Evolutionary conservation across 2,797 vertebrate species (phyloP), one percentile per base, ranked within the genome.

Genomic region (Eupleurogrammus muticus): DNA sequence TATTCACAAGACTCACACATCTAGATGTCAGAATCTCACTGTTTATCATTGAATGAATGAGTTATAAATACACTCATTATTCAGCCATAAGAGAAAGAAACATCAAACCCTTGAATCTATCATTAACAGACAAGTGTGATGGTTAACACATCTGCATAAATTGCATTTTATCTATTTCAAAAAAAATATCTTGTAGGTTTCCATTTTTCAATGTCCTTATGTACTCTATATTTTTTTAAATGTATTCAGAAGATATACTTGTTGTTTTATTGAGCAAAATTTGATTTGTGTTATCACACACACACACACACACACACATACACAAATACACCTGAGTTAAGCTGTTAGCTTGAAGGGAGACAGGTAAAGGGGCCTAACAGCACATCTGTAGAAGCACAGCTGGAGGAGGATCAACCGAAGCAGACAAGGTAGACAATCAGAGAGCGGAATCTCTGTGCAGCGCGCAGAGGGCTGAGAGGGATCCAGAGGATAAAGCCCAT

Each of bases 1-100:
- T 54, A 70, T 77, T 67, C 42, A 28, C 20, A 60, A 34, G 34
- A 35, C 7, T 53, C 34, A 11, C 12, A 59, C 56, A 68, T 44
- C 20, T 36, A 16, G 14, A 42, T 6, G 14, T 1, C 5, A 13
- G 50, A 36, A 59, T 12, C 38, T 0, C 4, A 16, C 35, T 20
- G 65, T 66, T 48, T 5, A 57, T 23, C 3, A 16, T 35, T 60
- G 28, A 21, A 57, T 53, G 4, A 62, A 50, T n/a, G 16, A 54
- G 32, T 54, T 54, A 11, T 5, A 34, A 49, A 12, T 17, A 19
- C 16, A 21, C 19, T 35, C 1, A 14, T 54, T 23, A 14, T 19
- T 46, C 6, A n/a, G 48, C 9, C 35, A 14, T 13, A 21, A 48
- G 42, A 48, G 11, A 36, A 20, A 21, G 10, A 47, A 16, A 54